Conservation (phyloP, 2,888 invertebrate species). For the Rosalia funebris region DNA sequence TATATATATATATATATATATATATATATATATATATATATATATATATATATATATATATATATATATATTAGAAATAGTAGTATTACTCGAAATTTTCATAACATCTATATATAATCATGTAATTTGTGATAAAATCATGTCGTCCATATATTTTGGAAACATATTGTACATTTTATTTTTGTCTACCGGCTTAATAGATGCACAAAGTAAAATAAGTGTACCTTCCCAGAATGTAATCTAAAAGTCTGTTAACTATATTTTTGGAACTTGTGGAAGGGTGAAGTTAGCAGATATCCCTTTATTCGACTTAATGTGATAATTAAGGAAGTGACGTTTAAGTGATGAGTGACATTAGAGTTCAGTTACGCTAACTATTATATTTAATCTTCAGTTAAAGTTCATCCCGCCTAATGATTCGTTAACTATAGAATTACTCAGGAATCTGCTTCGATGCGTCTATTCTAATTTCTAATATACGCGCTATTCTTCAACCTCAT, state of each 20-base stretch:
- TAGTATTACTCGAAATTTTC: too few species aligned
- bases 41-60: too few species aligned
- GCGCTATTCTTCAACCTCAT: conserved; percentile 52
- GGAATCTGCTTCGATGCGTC: conserved; percentile 53
- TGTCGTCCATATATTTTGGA: too few species aligned
- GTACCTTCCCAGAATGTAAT: too few species aligned
- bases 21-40: too few species aligned
- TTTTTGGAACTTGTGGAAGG: background rate
- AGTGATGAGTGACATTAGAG: conserved; percentile 64
- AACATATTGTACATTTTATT: too few species aligned
- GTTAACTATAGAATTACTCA: conserved; percentile 61
- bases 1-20: too few species aligned
- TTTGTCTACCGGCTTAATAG: too few species aligned
- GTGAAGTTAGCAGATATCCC: conserved; percentile 25
- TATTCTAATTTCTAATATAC: conserved; percentile 48
- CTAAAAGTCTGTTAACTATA: background rate
- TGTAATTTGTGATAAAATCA: too few species aligned
- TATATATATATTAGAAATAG: too few species aligned
- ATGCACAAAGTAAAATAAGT: too few species aligned
- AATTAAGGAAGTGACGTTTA: conserved; percentile 64
- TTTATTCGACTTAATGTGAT: conserved; percentile 58
- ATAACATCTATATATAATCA: too few species aligned
- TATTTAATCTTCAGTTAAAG: conserved; percentile 64
- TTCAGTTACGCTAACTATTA: conserved; percentile 63
- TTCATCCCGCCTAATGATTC: conserved; percentile 62